Evolutionary conservation across 2,888 invertebrate species (phyloP).

Genomic region (Caenorhabditis sp.): DNA sequence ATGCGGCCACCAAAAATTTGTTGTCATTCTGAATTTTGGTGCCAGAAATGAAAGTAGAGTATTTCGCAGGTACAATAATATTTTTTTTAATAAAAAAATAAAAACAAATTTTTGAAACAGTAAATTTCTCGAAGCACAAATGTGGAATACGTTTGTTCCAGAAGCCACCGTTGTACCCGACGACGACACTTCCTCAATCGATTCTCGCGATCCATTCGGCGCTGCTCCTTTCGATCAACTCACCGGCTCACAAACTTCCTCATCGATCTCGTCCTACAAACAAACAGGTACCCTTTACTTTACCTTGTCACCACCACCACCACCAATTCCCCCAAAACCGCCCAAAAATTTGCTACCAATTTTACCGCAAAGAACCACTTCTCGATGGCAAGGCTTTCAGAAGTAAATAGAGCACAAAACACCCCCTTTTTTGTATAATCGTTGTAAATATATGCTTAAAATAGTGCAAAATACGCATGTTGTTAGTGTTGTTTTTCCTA

Average conservation of each 20-base stretch:
- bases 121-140: no score
- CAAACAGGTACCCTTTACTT: not conserved
- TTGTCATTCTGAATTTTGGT: no score
- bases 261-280: not conserved
- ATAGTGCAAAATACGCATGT: no score
- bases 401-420: not conserved
- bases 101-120: no score
- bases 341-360: not conserved
- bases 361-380: conserved; percentile 7
- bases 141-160: no score
- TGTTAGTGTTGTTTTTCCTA: no score
- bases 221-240: conserved; percentile 73
- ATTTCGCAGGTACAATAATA: no score
- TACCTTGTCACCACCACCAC: no score
- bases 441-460: not conserved
- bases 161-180: conserved; percentile 7
- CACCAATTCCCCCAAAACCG: not conserved
- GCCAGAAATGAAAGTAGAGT: no score
- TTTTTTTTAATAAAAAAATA: no score
- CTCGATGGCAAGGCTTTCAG: not conserved
- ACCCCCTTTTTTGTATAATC: not conserved
- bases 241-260: conserved; percentile 7
- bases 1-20: no score
- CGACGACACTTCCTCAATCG: conserved; percentile 59
- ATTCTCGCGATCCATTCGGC: conserved; percentile 73